Percentiles rank a stretch among this genome's conserved stretches.
Evolutionary conservation across 1,140 invertebrate genomes (phyloP).

Genomic region (Phymastichus coffea): DNA sequence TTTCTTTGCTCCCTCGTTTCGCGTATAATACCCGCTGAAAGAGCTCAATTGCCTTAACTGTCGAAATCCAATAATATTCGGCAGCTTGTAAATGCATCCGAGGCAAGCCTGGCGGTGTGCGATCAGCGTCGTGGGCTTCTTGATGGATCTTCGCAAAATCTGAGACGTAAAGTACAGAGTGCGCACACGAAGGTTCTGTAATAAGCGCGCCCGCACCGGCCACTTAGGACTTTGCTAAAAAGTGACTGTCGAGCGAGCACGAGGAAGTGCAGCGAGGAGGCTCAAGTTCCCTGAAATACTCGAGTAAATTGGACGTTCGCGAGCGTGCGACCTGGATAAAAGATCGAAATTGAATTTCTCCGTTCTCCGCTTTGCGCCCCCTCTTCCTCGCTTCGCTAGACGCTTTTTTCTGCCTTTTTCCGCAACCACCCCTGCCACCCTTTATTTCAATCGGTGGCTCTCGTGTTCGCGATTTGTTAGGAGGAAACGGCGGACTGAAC

Average conservation of each 20-base stretch:
- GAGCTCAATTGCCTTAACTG: background rate
- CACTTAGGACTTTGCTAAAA: no score
- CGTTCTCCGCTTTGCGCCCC: background rate
- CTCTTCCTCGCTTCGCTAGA: background rate
- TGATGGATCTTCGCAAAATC: no score
- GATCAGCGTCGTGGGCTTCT: no score
- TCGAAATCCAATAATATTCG: no score
- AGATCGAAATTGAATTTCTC: constrained; percentile 30
- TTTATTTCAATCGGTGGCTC: background rate
- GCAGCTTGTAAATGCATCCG: no score
- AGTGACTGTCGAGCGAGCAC: no score
- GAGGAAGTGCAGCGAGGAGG: background rate
- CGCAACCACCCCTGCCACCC: background rate
- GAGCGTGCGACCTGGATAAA: constrained; percentile 17
- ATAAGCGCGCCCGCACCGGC: no score
- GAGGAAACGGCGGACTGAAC: constrained; percentile 8
- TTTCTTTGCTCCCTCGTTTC: background rate
- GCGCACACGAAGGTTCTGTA: no score
- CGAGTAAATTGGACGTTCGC: constrained; percentile 27
- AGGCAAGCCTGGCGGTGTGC: no score
- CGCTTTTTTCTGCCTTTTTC: background rate
- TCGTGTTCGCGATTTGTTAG: constrained; percentile 19
- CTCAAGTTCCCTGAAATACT: constrained; percentile 18
- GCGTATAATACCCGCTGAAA: constrained; percentile 7
- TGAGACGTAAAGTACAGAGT: no score